Evolutionary conservation across 1,140 invertebrate genomes (phyloP).

Genomic region (Belonocnema kinseyi): DNA sequence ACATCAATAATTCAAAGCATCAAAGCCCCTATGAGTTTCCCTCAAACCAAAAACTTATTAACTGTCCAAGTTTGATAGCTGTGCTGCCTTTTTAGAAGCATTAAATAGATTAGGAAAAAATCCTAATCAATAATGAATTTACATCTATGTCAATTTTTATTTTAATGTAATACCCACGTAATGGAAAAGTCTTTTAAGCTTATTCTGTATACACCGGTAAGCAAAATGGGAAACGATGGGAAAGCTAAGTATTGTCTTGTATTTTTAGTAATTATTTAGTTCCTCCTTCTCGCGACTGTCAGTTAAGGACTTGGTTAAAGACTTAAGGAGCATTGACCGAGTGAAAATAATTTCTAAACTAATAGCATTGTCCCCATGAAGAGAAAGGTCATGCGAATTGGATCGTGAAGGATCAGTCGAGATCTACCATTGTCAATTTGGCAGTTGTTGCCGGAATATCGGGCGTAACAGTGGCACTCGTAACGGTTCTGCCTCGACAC

Average conservation of each 20-base stretch:
- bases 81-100: too few species aligned
- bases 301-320: background rate
- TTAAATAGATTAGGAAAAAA: too few species aligned
- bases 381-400: conserved; percentile 30
- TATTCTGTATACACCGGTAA: too few species aligned
- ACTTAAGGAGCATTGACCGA: conserved; percentile 22
- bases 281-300: background rate
- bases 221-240: too few species aligned
- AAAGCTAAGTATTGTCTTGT: background rate
- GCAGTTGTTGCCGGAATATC: conserved; percentile 90
- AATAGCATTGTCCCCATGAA: conserved; percentile 28
- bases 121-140: too few species aligned
- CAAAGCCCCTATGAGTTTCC: too few species aligned
- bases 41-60: too few species aligned
- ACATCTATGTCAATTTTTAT: too few species aligned
- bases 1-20: background rate
- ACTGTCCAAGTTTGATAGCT: too few species aligned
- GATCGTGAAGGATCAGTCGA: conserved; percentile 46
- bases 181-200: too few species aligned
- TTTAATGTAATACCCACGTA: too few species aligned
- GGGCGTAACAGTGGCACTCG: conserved; percentile 85
- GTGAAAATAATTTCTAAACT: conserved; percentile 19
- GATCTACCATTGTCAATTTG: conserved; percentile 82
- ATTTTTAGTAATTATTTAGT: background rate
- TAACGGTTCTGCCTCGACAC: conserved; percentile 84